Conservation (phyloP, 53 echinoderm and acorn worm genomes). For the Paelopatides confundens region DNA sequence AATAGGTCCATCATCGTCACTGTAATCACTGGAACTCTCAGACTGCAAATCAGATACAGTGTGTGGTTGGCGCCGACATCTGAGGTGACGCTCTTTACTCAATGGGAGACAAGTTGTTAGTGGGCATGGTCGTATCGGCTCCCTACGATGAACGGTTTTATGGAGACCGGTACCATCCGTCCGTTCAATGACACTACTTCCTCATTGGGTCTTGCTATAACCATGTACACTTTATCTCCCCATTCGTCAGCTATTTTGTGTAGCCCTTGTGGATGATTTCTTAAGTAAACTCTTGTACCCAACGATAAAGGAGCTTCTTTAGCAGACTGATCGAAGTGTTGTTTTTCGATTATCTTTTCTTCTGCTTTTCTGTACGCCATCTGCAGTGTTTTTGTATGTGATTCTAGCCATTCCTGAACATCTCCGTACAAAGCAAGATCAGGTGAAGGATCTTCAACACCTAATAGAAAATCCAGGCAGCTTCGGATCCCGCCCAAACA, state of each 20-base stretch:
- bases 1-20: no score
- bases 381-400: slow-evolving; percentile 1
- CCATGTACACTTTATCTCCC: slow-evolving; percentile 1
- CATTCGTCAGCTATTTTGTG: slow-evolving; percentile 64
- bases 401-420: slow-evolving; percentile 21
- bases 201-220: slow-evolving; percentile 35
- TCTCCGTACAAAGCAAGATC: no score
- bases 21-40: no score
- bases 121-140: no score
- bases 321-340: slow-evolving; percentile 16
- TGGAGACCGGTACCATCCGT: no score
- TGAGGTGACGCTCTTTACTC: no score
- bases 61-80: no score
- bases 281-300: slow-evolving; percentile 46
- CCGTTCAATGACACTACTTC: slow-evolving; percentile 7
- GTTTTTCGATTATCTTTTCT: slow-evolving; percentile 5
- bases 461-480: slow-evolving; percentile 61
- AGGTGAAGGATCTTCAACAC: neutral
- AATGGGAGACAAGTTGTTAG: no score
- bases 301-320: slow-evolving; percentile 14
- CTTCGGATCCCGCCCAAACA: slow-evolving; percentile 63
- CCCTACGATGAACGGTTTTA: no score
- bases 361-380: no score
- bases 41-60: no score
- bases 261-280: slow-evolving; percentile 47